Conservation (phyloP, 2,888 invertebrate species). For the Crioceris asparagi region DNA sequence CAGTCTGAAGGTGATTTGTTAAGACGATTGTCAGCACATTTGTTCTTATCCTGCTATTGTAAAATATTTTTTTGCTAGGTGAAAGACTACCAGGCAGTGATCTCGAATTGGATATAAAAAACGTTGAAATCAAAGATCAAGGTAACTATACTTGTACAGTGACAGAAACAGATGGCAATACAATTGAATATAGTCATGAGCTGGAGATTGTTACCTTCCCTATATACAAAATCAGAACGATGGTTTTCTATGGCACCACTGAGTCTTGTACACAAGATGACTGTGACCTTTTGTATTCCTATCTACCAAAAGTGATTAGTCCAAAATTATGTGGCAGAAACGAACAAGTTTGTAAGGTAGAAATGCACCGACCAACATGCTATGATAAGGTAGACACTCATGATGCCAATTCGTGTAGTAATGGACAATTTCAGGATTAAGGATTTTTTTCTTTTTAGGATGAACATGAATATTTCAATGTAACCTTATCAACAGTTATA, state of each 20-base stretch:
- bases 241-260: slow-evolving; percentile 28
- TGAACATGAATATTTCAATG: not conserved
- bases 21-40: not conserved
- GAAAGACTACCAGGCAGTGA: slow-evolving; percentile 20
- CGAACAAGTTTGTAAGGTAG: slow-evolving; percentile 28
- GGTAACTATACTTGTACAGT: slow-evolving; percentile 35
- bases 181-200: slow-evolving; percentile 26
- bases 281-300: slow-evolving; percentile 28
- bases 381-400: slow-evolving; percentile 21
- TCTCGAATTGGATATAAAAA: slow-evolving; percentile 27
- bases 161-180: slow-evolving; percentile 15
- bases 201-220: slow-evolving; percentile 32
- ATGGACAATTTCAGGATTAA: too few relatives aligned
- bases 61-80: slow-evolving; percentile 14
- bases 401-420: not conserved
- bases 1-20: not conserved
- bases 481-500: not conserved
- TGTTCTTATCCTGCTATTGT: too few relatives aligned
- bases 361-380: slow-evolving; percentile 30
- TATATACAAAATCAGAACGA: slow-evolving; percentile 28
- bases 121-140: slow-evolving; percentile 29
- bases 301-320: slow-evolving; percentile 30
- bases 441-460: too few relatives aligned
- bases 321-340: slow-evolving; percentile 30
- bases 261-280: slow-evolving; percentile 28